Percentiles rank a stretch among this genome's conserved stretches.
phyloP scores from a whole-genome alignment of 2,888 invertebrate genomes.

The Calliscelio sp. region DNA sequence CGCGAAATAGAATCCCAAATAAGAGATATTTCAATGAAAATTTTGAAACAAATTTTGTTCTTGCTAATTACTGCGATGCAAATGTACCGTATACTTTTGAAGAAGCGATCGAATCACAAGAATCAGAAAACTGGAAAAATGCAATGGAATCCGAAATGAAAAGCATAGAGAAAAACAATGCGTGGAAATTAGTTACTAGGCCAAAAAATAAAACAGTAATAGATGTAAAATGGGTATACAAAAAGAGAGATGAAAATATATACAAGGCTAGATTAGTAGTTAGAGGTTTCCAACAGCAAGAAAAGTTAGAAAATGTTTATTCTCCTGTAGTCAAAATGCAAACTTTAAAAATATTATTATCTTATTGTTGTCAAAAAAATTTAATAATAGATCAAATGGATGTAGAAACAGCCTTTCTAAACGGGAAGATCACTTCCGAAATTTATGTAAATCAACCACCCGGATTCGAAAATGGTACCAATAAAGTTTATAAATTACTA shows the following conservation, averaged over 20 bases:
- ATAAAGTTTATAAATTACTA: slow-evolving; percentile 61
- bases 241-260: not conserved
- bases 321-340: slow-evolving; percentile 17
- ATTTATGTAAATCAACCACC: slow-evolving; percentile 63
- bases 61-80: not conserved
- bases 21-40: slow-evolving; percentile 25
- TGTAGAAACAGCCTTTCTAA: slow-evolving; percentile 69
- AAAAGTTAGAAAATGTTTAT: not conserved
- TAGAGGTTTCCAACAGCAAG: not conserved
- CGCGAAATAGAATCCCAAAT: slow-evolving; percentile 13
- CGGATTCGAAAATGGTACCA: slow-evolving; percentile 51
- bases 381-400: slow-evolving; percentile 62
- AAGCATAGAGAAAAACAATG: slow-evolving; percentile 50
- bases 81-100: slow-evolving; percentile 37
- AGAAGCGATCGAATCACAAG: slow-evolving; percentile 38
- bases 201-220: slow-evolving; percentile 12
- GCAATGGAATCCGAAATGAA: slow-evolving; percentile 51
- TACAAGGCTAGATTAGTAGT: slow-evolving; percentile 12
- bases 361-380: slow-evolving; percentile 41
- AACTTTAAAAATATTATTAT: slow-evolving; percentile 25
- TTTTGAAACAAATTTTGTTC: slow-evolving; percentile 11
- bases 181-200: slow-evolving; percentile 30
- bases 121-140: slow-evolving; percentile 27
- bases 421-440: slow-evolving; percentile 59
- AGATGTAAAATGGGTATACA: slow-evolving; percentile 21